Base-by-base conservation (phyloP, 2,888 invertebrate genomes). In the Lamproptera curius region DNA sequence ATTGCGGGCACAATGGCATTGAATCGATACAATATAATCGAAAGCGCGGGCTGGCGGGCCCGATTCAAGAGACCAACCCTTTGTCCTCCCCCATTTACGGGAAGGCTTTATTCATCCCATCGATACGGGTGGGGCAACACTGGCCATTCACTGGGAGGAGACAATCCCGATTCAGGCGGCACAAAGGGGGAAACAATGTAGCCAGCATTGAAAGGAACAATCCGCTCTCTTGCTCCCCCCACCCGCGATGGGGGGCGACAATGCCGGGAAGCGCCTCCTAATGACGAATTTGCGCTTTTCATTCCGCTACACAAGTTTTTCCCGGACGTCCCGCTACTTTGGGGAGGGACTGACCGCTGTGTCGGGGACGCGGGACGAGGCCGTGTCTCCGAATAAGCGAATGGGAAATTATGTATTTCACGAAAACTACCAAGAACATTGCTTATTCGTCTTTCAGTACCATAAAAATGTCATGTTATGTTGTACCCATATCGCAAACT, bases 211-310 rank as follows among this genome's bases (percentile, higher is more conserved):
- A 88, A 88, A 87, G 88, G 88, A 85, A 87, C 88, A 88, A 88
- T 88, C 86, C 76, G 67, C 68, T 69, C 67, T 69, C 73, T 70
- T 64, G 84, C 82, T 69, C 76, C 52, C 70, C 82, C 73, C 51
- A 53, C 51, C 55, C 47, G 46, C 56, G 57, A 47, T 26, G 57
- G 70, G 70, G 69, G 75, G 81, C 57, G 62, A 68, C 57, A 58
- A 85, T 84, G 82, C 79, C 76, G 84, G 84, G 78, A 84, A 85
- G 78, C 84, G 84, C 83, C 82, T 80, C 81, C 87, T 86, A 87
- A 87, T 87, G 87, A 85, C 87, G 87, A 87, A 87, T 87, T 87
- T 87, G 87, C 86, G 87, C 86, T 87, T 86, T 87, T 87, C 87
- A 87, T 86, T 85, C 83, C 85, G 84, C 83, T 81, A 86, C 86